Base-by-base conservation (phyloP, 1,140 invertebrate genomes). In the Cheumatopsyche charites region DNA sequence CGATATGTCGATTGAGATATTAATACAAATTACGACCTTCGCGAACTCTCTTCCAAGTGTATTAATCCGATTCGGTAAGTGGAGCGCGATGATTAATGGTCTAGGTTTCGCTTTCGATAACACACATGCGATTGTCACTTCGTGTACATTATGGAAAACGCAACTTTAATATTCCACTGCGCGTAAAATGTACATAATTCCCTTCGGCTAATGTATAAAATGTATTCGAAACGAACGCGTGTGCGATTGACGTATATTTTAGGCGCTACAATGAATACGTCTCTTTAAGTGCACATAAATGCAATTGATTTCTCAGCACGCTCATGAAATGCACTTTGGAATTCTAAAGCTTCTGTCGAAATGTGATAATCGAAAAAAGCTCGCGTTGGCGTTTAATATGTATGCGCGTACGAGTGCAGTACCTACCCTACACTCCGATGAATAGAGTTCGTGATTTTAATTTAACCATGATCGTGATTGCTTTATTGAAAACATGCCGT, bases 321-420 rank as follows among this genome's bases (percentile, higher is more conserved):
- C 29, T 3, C 9, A 36, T 36, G 9, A 9, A 36, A 36, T 36
- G 29, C 29, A 36, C 29, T 36, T 36, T 36, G 3, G 29, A 4
- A 36, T 36, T 36, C 29, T 36, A 36, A 36, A 36, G 29, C 29
- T 36, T 36, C 9, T 36, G 9, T 36, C 29, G 29, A 65, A 65
- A 65, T 42, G 62, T 65, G 15, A 65, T 65, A 65, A 67, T 67
- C 29, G 65, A 49, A 67, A 67, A 52, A 36, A 41, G 23, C 49
- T 42, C 43, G 29, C 26, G 65, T 45, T 47, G 15, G 65, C 19
- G 65, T 67, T n/a, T 26, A 9, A 11, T n/a, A 6, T 15, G 15
- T 19, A 62, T 23, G 26, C 12, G 58, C 26, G 21, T 12, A 62
- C 58, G 43, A 36, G 9, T 36, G 9, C 29, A 9, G 29, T 3